These are phyloP conservation scores for Forficula auricularia DNA, from an alignment of 1,140 invertebrate species.

Conservation along the genomic window DNA sequence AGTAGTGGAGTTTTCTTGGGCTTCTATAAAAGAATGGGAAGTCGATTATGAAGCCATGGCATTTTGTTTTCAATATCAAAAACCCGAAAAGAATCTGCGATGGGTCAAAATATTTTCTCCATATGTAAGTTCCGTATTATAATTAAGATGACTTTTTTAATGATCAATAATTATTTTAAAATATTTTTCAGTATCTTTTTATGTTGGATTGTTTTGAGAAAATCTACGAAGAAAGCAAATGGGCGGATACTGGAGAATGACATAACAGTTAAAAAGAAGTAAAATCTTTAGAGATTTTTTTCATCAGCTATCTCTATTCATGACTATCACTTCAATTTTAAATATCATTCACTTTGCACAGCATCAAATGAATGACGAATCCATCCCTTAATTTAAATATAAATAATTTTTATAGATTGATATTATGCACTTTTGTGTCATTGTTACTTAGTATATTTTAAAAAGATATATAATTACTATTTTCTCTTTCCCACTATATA, in stretches of 20 bases:
- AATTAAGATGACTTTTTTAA: conserved; percentile 6
- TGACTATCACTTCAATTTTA: too few relatives aligned
- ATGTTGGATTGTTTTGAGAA: conserved; percentile 86
- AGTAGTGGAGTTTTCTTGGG: conserved; percentile 72
- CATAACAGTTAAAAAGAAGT: conserved; percentile 1
- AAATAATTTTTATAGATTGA: too few relatives aligned
- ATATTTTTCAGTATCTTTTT: conserved; percentile 65
- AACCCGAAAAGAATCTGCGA: conserved; percentile 60
- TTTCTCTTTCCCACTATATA: too few relatives aligned
- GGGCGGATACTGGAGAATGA: conserved; percentile 59
- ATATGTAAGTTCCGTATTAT: conserved; percentile 52
- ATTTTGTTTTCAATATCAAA: conserved; percentile 71
- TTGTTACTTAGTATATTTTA: too few relatives aligned
- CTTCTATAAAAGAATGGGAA: conserved; percentile 63
- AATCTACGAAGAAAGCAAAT: conserved; percentile 76
- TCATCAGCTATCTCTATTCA: too few relatives aligned
- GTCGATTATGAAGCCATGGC: conserved; percentile 80
- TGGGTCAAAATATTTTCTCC: conserved; percentile 80
- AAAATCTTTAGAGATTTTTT: too few relatives aligned
- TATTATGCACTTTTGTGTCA: too few relatives aligned
- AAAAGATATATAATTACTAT: too few relatives aligned
- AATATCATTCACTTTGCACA: too few relatives aligned
- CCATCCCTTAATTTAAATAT: too few relatives aligned
- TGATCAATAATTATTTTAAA: neutral
- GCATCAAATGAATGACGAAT: too few relatives aligned